phyloP scores from a whole-genome alignment of 2,797 vertebrate species.

The Phaenicophaeus curvirostris region DNA sequence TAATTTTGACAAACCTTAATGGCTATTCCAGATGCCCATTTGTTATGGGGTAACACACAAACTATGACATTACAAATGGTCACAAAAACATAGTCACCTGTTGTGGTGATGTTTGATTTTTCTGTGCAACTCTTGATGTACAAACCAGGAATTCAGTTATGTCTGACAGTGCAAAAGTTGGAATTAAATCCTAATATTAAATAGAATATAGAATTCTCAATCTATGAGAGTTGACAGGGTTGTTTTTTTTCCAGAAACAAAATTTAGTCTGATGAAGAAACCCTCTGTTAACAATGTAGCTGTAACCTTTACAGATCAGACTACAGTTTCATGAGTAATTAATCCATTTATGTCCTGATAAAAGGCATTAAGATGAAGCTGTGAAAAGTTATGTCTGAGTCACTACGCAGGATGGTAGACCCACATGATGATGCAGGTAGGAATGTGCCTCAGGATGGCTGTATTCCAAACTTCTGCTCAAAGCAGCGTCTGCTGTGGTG shows the following conservation, averaged over 20 bases:
- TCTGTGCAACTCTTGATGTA: not conserved
- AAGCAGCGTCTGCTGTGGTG: not conserved
- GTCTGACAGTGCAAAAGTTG: not conserved
- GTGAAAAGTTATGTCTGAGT: not conserved
- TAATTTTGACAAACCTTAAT: slow-evolving; percentile 44
- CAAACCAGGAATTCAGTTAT: not conserved
- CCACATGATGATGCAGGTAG: not conserved
- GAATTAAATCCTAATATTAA: not conserved
- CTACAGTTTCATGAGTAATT: not conserved
- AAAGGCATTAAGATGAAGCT: not conserved
- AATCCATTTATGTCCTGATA: not conserved
- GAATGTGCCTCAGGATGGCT: not conserved
- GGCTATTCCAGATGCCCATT: slow-evolving; percentile 25
- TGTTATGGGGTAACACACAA: slow-evolving; percentile 42
- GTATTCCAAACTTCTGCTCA: not conserved
- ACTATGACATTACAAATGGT: not conserved
- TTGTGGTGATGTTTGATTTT: not conserved
- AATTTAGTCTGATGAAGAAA: not conserved
- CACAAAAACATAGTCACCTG: not conserved
- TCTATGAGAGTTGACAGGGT: not conserved
- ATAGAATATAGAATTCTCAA: not conserved
- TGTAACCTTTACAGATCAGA: not conserved
- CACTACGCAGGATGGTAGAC: not conserved
- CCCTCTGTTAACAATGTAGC: not conserved
- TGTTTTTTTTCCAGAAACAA: not conserved